phyloP scores from a whole-genome alignment of 1,140 invertebrate species.

The Drosophila burlai region DNA sequence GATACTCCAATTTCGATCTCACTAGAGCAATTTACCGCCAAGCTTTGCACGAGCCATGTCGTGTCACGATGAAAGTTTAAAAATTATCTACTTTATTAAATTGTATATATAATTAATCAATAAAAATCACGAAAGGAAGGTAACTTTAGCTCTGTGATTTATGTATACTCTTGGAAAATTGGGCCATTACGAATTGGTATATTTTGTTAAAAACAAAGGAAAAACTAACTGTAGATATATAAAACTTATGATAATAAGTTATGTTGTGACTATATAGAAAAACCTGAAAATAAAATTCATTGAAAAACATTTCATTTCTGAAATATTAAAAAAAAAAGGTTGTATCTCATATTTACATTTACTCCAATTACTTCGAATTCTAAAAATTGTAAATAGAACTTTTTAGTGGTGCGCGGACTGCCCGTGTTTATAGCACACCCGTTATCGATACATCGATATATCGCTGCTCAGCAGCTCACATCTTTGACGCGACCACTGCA shows the following conservation, averaged over 20 bases:
- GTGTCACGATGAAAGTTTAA: neutral
- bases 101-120: no score
- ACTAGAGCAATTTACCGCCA: neutral
- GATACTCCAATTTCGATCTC: neutral
- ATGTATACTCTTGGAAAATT: no score
- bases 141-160: no score
- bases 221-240: no score
- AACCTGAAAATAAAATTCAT: neutral
- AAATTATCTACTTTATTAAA: neutral
- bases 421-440: no score
- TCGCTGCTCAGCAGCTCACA: constrained; percentile 16
- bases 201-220: no score
- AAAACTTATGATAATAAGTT: no score
- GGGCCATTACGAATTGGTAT: no score
- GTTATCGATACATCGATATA: constrained; percentile 33
- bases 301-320: neutral
- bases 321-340: neutral
- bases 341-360: neutral
- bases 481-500: constrained; percentile 49
- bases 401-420: neutral
- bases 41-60: neutral
- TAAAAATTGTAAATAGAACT: neutral
- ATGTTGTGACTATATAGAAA: no score
- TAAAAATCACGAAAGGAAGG: no score
- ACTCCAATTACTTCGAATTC: neutral